Evolutionary conservation across 2,113 vertebrate species (phyloP).

Genomic region (Cyanistes caeruleus): DNA sequence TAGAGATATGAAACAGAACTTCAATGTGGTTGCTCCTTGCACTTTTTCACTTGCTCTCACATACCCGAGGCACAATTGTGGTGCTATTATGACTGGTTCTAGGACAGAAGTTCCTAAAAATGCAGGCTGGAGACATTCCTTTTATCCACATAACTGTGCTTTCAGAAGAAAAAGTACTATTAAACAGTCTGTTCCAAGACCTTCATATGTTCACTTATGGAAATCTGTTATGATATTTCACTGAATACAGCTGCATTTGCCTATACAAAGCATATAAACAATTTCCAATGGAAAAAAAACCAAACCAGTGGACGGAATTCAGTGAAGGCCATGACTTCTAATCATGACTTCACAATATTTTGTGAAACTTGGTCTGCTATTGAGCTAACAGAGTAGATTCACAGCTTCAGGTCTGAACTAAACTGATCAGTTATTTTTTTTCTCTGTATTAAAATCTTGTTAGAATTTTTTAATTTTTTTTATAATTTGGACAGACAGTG

Average conservation of each 20-base stretch:
- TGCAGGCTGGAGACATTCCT: neutral
- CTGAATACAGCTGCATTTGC: neutral
- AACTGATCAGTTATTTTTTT: neutral
- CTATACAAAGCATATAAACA: neutral
- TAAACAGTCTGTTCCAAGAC: neutral
- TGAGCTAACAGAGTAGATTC: neutral
- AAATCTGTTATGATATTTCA: neutral
- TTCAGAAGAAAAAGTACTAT: neutral
- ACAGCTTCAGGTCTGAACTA: neutral
- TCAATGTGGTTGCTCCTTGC: neutral
- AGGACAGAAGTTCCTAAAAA: neutral
- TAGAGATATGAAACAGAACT: neutral
- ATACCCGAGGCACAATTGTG: neutral
- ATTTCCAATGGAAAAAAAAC: neutral
- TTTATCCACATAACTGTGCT: neutral
- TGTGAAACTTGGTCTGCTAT: neutral
- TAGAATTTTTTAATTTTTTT: neutral
- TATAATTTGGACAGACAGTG: neutral
- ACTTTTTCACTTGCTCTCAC: neutral
- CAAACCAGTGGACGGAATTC: neutral
- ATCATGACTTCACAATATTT: neutral
- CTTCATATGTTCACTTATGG: neutral
- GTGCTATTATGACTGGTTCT: neutral
- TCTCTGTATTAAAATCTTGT: rapidly evolving
- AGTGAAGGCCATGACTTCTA: neutral